Evolutionary conservation across 1,140 invertebrate species (phyloP).

Genomic region (Magallana angulata): DNA sequence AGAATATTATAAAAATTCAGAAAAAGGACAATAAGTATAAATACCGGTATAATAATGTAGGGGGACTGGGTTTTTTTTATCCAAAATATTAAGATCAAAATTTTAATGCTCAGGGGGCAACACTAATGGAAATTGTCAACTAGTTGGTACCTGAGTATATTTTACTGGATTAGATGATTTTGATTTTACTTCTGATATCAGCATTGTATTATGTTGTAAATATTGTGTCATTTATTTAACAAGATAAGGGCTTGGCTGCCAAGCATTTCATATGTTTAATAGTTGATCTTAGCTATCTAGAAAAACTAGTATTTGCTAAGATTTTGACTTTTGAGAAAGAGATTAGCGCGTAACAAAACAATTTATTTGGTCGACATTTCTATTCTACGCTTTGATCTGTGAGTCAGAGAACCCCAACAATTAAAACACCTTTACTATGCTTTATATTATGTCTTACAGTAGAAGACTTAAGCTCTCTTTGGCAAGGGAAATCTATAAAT

Average conservation of each 20-base stretch:
- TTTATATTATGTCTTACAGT: neutral
- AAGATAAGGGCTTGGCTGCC: no score
- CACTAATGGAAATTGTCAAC: no score
- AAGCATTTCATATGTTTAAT: neutral
- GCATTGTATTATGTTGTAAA: neutral
- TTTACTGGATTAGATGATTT: neutral
- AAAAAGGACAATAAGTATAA: neutral
- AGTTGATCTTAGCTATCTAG: neutral
- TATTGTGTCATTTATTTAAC: neutral
- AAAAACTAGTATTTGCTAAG: conserved; percentile 27
- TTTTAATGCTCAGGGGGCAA: no score
- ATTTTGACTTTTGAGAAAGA: conserved; percentile 24
- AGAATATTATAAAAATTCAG: neutral
- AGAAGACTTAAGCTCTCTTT: neutral
- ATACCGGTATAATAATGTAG: no score
- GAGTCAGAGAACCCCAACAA: conserved; percentile 17
- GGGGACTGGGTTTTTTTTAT: no score
- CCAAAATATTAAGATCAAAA: no score
- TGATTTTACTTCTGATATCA: neutral
- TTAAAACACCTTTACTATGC: neutral
- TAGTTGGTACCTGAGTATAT: neutral
- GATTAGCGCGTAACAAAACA: conserved; percentile 26
- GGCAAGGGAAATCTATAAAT: conserved; percentile 12
- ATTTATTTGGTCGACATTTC: neutral
- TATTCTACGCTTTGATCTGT: conserved; percentile 11